These are phyloP conservation scores for Melanotaenia duboulayi DNA, from an alignment of 2,113 vertebrate genomes.

Conservation along the genomic window DNA sequence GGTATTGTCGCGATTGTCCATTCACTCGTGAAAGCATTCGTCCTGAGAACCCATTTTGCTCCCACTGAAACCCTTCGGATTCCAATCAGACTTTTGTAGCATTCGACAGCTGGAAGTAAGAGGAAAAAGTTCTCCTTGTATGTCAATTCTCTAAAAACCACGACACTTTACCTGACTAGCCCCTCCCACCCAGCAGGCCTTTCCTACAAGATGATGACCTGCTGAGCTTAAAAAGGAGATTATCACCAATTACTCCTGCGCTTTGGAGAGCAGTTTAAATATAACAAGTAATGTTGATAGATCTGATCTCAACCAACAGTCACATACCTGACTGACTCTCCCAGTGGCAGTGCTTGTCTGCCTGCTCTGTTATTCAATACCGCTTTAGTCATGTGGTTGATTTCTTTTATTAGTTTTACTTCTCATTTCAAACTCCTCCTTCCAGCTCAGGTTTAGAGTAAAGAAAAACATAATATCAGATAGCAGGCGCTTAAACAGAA, in stretches of 20 bases:
- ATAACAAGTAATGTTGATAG: slow-evolving; percentile 3
- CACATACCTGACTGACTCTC: background rate
- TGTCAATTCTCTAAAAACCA: background rate
- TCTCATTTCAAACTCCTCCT: slow-evolving; percentile 37
- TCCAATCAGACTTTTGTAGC: background rate
- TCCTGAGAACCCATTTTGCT: slow-evolving; percentile 45
- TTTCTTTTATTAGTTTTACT: background rate
- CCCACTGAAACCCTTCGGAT: background rate
- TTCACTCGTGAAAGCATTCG: slow-evolving; percentile 19
- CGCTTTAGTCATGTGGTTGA: slow-evolving; percentile 19
- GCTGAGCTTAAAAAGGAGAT: slow-evolving; percentile 20
- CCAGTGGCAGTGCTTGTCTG: background rate
- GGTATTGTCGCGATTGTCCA: background rate
- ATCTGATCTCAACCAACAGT: slow-evolving; percentile 6
- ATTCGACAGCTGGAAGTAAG: slow-evolving; percentile 43
- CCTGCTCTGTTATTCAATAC: background rate
- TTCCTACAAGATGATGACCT: slow-evolving; percentile 6
- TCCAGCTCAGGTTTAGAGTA: background rate
- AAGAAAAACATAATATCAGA: background rate
- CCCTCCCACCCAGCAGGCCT: slow-evolving; percentile 27
- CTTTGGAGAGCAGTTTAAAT: slow-evolving; percentile 36
- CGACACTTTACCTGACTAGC: slow-evolving; percentile 16
- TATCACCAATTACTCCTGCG: background rate
- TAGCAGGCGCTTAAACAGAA: background rate
- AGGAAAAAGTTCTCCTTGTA: slow-evolving; percentile 44